Base-by-base conservation (phyloP, 2,113 vertebrate species). In the Setophaga kirtlandii region DNA sequence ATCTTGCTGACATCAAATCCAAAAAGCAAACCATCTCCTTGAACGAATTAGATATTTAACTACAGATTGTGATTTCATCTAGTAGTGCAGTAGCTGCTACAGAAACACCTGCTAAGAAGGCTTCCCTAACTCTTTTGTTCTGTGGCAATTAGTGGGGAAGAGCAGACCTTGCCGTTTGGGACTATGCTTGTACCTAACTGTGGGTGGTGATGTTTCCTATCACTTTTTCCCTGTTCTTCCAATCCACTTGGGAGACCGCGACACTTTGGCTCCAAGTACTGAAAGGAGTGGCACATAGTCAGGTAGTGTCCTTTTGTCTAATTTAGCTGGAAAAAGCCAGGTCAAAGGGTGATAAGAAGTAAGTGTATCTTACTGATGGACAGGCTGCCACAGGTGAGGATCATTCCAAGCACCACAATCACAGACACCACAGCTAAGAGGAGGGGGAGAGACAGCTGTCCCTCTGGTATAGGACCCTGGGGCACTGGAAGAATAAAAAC, bases 341-440 rank as follows among this genome's bases (percentile, higher is more conserved):
- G 59, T 59, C 12, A 55, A 80, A 67, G 24, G 20, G 21, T 44
- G 41, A 20, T 87, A 56, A 76, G 28, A 47, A 56, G 9, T 27
- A 52, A 49, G 8, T 50, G 90, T 97, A 94, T 98, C 99, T 98
- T 99, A 99, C 99, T 98, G 96, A 99, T 98, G 81, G 98, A 98
- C 46, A 99, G 92, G 96, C 98, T 98, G 79, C 98, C 96, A 80
- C 98, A 99, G 95, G 98, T 97, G 83, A 99, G 97, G 15, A 98
- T 97, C 33, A 98, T 91, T 89, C 98, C 98, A 44, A 98, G 98
- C 33, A 98, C 97, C 18, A 98, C 89, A 52, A 98, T 98, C 77
- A 98, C 98, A 78, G 97, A 97, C 69, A 99, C 97, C 78, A 99
- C 98, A 4, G 98, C 98, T 94, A 99, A 83, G 94, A 99, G 98